Percentiles rank a stretch among this genome's conserved stretches.
These are phyloP conservation scores for Clunio marinus DNA, from an alignment of 2,888 invertebrate genomes.

Conservation along the genomic window DNA sequence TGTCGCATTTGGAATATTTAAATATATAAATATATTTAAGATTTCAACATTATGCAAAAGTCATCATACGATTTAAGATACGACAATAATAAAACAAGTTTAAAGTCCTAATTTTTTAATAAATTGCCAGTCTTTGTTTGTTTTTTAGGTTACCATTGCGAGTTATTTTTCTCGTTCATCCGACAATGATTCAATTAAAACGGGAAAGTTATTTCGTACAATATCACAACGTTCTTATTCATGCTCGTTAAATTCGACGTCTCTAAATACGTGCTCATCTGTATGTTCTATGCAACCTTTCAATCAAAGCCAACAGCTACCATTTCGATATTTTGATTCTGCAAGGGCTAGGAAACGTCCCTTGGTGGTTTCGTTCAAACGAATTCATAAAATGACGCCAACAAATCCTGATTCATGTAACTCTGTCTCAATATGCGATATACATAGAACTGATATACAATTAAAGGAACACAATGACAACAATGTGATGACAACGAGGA, in stretches of 20 bases:
- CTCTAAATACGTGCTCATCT: slow-evolving; percentile 25
- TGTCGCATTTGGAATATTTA: too few species aligned
- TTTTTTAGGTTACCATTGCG: slow-evolving; percentile 30
- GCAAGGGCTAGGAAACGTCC: slow-evolving; percentile 6
- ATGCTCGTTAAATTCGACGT: slow-evolving; percentile 17
- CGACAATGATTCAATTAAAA: not conserved
- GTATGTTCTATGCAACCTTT: slow-evolving; percentile 26
- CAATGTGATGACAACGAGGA: not conserved
- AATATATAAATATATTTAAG: too few species aligned
- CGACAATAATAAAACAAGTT: not conserved
- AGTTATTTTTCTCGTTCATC: not conserved
- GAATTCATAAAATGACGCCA: slow-evolving; percentile 6
- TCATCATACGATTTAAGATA: not conserved
- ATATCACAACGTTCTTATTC: slow-evolving; percentile 24
- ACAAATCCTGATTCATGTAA: not conserved
- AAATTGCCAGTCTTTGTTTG: slow-evolving; percentile 29
- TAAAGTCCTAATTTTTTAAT: slow-evolving; percentile 20
- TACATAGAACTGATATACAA: slow-evolving; percentile 1
- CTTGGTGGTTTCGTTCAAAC: slow-evolving; percentile 12
- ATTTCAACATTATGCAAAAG: not conserved
- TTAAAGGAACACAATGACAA: not conserved
- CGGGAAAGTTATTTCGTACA: slow-evolving; percentile 16
- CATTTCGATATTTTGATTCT: slow-evolving; percentile 33
- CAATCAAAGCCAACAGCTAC: not conserved
- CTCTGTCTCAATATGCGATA: slow-evolving; percentile 2